Evolutionary conservation across 2,797 vertebrate genomes (phyloP), one percentile per base, ranked within the genome.

Genomic region (Anguilla pacifica): DNA sequence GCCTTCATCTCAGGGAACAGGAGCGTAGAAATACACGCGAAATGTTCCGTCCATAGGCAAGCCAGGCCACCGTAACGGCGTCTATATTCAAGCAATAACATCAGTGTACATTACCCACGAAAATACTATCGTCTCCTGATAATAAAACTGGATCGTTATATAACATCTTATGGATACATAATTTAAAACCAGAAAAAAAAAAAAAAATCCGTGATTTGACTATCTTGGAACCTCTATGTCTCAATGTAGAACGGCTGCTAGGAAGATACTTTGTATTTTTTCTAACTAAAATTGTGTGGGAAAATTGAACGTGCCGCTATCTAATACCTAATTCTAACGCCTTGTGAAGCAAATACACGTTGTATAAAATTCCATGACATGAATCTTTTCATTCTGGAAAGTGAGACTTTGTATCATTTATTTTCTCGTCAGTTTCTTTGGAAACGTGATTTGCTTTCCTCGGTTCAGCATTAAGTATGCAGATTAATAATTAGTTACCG

Each of bases 1-100:
- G 83, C 85, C 90, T 31, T 22, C 88, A 88, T 89, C 2, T 92
- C 15, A 91, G 64, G 90, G 89, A 87, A 57, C 91, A 86, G 85
- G 22, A 57, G 19, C 91, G 85, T 64, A 39, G 85, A 53, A 25
- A 83, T 28, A 2, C 70, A 72, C 17, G 9, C 74, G n/a, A 55
- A 83, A 15, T 55, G 10, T 59, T 49, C 49, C 19, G 28, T 11
- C 31, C 6, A 11, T 55, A 83, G 51, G 22, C 22, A 13, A 43
- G 35, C 31, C 35, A 43, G 15, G 11, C 3, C 31, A 25, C 35
- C 1, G 31, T 77, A 28, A 77, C 31, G 11, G 7, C 72, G 61
- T 64, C 61, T 64, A 64, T 64, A 64, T 64, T n/a, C 25, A 64
- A 64, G 61, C 61, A 64, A n/a, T 72, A 10, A 31, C 67, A 11